Base-by-base conservation (phyloP, 2,113 vertebrate species). In the Cygnus atratus region DNA sequence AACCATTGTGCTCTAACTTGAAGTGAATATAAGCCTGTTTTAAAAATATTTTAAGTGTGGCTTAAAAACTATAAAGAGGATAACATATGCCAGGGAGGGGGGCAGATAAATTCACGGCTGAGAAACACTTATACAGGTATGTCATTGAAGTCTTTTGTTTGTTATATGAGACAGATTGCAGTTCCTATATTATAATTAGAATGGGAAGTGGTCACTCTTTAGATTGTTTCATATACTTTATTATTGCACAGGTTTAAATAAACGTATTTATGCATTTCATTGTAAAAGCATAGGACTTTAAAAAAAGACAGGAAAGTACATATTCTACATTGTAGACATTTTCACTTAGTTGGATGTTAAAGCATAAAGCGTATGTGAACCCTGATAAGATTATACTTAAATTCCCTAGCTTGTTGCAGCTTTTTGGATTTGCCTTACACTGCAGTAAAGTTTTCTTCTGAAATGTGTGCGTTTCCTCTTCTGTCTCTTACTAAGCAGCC, bases 321-420 rank as follows among this genome's bases (percentile, higher is more conserved):
- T 75, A 57, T 94, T 91, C n/a, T 78, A 22, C 14, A 5, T 85
- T 33, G 5, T 92, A 67, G 35, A 35, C 37, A 26, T 58, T 67
- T 95, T 41, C 44, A 15, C 3, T 22, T 65, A 41, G 65, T 73
- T 2, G 70, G 12, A 3, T 72, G 29, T 74, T 96, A 94, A 95
- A 93, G 26, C 37, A 41, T 79, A 1, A 43, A 79, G 72, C 10
- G 0, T 88, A 50, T 95, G 74, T 96, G 85, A 96, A 92, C 71
- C 55, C 92, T 96, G 92, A 94, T 97, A 91, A 97, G 54, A 59
- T 93, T 79, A 21, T 97, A 39, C 54, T 95, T 84, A 75, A 77
- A 66, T 93, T 59, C 59, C 88, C 3, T 87, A 76, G 68, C 61
- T 92, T 93, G 55, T 95, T 96, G 91, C 58, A 80, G 74, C 90